These are phyloP conservation scores for Acanthochromis polyacanthus DNA, from an alignment of 2,113 vertebrate species.

Conservation along the genomic window DNA sequence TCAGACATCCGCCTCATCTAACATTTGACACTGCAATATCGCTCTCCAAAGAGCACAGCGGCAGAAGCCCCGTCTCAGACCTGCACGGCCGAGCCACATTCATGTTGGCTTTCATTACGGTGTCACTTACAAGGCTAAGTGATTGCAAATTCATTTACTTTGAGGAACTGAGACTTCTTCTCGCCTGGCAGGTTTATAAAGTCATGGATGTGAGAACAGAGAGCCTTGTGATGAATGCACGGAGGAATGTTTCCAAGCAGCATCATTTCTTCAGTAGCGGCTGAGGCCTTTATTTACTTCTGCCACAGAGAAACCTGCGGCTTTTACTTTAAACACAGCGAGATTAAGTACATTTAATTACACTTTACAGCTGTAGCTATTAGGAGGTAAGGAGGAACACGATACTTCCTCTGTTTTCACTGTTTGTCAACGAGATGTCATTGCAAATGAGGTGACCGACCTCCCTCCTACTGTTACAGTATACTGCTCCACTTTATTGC, in stretches of 20 bases:
- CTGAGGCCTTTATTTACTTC: not conserved
- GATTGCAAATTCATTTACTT: constrained; percentile 56
- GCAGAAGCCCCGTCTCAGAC: constrained; percentile 9
- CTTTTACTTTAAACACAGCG: not conserved
- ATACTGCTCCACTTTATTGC: no score
- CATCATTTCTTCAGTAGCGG: not conserved
- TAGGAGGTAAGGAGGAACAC: not conserved
- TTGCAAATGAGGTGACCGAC: no score
- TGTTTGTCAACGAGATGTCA: not conserved
- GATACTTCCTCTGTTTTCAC: not conserved
- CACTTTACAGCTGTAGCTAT: not conserved
- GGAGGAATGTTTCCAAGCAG: not conserved
- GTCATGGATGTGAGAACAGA: not conserved
- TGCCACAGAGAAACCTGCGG: not conserved
- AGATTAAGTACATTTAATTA: not conserved
- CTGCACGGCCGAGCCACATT: constrained; percentile 26
- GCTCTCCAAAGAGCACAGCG: constrained; percentile 17
- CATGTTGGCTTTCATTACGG: constrained; percentile 44
- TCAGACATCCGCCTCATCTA: constrained; percentile 59
- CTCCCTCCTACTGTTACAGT: no score
- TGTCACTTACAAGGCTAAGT: constrained; percentile 47
- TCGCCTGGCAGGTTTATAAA: constrained; percentile 40
- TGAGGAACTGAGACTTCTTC: constrained; percentile 12
- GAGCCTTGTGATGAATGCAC: constrained; percentile 1
- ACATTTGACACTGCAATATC: constrained; percentile 59